These are phyloP conservation scores for Brachionus asplanchnoidis DNA, from an alignment of 1,140 invertebrate genomes.

Conservation along the genomic window DNA sequence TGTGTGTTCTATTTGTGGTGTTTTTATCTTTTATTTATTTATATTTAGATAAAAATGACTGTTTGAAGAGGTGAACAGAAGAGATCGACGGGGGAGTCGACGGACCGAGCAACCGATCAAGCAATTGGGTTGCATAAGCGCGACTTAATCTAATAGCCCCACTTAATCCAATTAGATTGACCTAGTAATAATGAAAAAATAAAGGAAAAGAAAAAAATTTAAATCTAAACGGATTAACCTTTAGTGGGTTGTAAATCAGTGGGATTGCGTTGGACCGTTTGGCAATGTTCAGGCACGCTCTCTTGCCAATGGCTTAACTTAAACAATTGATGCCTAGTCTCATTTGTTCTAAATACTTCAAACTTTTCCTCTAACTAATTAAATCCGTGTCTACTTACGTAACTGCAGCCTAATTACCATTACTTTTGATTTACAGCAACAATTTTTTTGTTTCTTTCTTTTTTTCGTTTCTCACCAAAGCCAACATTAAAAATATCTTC, in stretches of 20 bases:
- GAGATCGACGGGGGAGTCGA: neutral
- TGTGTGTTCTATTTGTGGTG: neutral
- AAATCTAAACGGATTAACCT: neutral
- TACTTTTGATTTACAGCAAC: neutral
- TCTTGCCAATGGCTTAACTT: neutral
- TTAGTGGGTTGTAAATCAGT: neutral
- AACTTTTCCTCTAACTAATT: neutral
- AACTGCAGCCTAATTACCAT: neutral
- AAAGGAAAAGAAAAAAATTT: neutral
- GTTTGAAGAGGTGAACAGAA: neutral
- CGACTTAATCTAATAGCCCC: neutral
- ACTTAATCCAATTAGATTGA: constrained; percentile 27
- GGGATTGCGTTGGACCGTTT: neutral
- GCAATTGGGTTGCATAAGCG: neutral
- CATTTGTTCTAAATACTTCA: neutral
- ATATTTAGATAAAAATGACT: constrained; percentile 12
- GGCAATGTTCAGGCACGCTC: neutral
- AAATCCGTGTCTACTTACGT: neutral
- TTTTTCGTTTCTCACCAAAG: neutral
- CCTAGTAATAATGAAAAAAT: neutral
- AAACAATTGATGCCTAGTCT: neutral
- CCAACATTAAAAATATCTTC: neutral
- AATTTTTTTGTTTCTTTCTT: neutral
- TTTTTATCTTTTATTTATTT: neutral
- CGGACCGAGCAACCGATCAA: neutral